phyloP scores from a whole-genome alignment of 2,888 invertebrate genomes.

The Uropetala carovei region DNA sequence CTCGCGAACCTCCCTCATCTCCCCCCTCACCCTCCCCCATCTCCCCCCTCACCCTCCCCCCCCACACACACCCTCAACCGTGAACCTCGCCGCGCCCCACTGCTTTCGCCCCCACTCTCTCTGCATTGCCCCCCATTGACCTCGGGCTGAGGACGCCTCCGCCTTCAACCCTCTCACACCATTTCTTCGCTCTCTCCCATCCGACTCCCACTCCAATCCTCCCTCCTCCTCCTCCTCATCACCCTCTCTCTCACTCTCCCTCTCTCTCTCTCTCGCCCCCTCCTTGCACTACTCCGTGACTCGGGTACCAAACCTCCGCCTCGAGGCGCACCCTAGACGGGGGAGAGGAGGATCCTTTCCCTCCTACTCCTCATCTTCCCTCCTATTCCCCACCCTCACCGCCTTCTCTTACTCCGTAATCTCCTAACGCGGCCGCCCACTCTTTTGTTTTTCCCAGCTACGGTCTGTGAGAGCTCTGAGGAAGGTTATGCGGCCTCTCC shows the following conservation, averaged over 20 bases:
- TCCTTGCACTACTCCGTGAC: not conserved
- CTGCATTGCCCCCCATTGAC: not conserved
- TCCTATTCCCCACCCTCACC: not conserved
- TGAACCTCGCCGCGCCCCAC: not conserved
- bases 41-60: not conserved
- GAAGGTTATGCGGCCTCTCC: not conserved
- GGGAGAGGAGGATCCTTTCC: not conserved
- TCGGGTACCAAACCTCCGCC: not conserved
- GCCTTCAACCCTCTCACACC: not conserved
- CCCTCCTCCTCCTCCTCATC: not conserved
- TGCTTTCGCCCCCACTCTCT: not conserved
- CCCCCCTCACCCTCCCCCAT: not conserved
- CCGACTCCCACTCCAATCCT: not conserved
- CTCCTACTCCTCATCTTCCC: not conserved
- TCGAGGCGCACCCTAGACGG: not conserved
- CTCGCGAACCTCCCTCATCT: not conserved
- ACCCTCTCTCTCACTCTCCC: not conserved
- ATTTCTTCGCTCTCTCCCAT: not conserved
- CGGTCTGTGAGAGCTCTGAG: not conserved
- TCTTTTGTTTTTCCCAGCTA: not conserved
- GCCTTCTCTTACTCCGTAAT: not conserved
- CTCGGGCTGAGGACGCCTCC: not conserved
- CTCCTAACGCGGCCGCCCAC: slow-evolving; percentile 18
- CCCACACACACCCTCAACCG: not conserved
- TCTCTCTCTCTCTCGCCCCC: not conserved